A percentile compares a stretch with the other conserved stretches of the same genome.
Conservation (phyloP, 2,888 invertebrate genomes). For the Pomacea canaliculata region DNA sequence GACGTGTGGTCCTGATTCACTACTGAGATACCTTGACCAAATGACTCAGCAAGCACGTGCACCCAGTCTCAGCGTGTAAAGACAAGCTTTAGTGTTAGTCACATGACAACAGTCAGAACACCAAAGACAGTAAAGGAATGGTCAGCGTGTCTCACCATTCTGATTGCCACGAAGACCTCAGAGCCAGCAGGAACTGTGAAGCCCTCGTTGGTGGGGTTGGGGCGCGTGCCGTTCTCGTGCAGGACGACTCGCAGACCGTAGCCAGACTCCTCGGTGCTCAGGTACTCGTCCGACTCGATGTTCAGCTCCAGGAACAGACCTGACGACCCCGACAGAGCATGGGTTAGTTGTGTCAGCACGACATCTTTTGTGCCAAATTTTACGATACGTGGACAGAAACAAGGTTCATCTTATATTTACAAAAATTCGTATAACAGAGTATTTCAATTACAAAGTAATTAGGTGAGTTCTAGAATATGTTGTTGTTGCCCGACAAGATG, state of each 20-base stretch:
- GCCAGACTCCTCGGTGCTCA: constrained; percentile 38
- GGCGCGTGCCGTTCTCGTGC: constrained; percentile 43
- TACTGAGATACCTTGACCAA: too few relatives aligned
- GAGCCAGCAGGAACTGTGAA: constrained; percentile 37
- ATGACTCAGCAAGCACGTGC: too few relatives aligned
- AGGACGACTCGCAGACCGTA: constrained; percentile 46
- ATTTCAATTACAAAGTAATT: not conserved
- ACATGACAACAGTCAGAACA: too few relatives aligned
- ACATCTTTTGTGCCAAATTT: too few relatives aligned
- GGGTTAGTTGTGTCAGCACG: not conserved
- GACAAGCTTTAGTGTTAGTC: too few relatives aligned
- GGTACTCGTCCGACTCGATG: constrained; percentile 42
- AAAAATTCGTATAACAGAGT: too few relatives aligned
- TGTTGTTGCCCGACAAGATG: not conserved
- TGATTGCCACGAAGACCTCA: constrained; percentile 42
- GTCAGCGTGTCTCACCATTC: constrained; percentile 27
- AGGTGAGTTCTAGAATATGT: not conserved
- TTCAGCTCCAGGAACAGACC: constrained; percentile 41
- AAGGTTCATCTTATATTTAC: too few relatives aligned
- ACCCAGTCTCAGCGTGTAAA: too few relatives aligned
- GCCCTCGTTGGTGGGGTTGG: constrained; percentile 43
- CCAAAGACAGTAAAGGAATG: too few relatives aligned
- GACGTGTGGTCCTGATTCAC: too few relatives aligned
- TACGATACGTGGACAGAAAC: too few relatives aligned
- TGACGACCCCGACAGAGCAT: constrained; percentile 6